Conservation (phyloP, 2,888 invertebrate species). For the Chironomus tentans region DNA sequence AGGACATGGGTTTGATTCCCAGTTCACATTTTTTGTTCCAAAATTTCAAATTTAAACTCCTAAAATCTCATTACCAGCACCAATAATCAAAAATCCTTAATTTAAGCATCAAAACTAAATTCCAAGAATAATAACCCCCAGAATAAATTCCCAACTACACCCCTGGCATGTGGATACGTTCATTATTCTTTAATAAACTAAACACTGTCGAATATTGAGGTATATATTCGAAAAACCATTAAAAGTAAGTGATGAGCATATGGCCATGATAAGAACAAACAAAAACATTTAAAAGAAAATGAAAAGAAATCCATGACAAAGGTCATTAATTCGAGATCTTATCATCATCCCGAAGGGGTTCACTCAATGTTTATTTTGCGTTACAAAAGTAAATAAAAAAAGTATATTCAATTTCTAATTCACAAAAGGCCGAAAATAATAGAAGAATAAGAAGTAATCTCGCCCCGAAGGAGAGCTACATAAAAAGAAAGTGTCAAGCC, state of each 20-base stretch:
- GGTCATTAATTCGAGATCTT: conserved; percentile 5
- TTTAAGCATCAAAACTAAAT: too few relatives aligned
- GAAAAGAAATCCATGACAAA: background rate
- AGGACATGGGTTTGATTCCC: too few relatives aligned
- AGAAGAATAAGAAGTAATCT: background rate
- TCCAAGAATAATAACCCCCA: too few relatives aligned
- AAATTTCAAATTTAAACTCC: too few relatives aligned
- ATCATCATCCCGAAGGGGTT: background rate
- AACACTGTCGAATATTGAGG: background rate
- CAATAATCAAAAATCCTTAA: too few relatives aligned
- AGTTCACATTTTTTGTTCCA: too few relatives aligned
- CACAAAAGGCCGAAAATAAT: background rate
- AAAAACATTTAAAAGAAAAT: background rate
- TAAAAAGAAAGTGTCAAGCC: conserved; percentile 15
- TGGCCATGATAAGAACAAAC: background rate
- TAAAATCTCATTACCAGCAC: too few relatives aligned
- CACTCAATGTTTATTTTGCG: background rate
- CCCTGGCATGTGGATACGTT: too few relatives aligned
- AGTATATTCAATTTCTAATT: background rate
- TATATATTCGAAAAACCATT: background rate
- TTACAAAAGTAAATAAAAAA: background rate
- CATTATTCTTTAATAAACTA: background rate
- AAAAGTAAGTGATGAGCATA: background rate
- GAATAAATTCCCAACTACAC: too few relatives aligned
- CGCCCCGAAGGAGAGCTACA: background rate